Base-by-base conservation (phyloP, 2,888 invertebrate genomes). In the Suillia variegata region DNA sequence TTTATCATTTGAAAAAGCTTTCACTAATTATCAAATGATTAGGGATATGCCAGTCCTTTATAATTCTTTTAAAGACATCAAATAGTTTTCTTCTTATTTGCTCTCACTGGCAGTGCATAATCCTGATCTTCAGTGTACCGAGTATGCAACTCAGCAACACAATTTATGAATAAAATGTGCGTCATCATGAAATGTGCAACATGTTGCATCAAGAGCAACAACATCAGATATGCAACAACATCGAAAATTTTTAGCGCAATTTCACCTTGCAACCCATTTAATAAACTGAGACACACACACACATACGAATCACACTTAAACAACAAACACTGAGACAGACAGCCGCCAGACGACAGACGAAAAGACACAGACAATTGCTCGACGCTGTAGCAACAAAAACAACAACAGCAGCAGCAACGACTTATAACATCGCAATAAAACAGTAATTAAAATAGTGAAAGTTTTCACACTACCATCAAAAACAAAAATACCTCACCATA, bases 381-480 rank as follows among this genome's bases (percentile, higher is more conserved):
- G 26, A 10, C 45, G 21, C n/a, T 22, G 24, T 33, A 52, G 31
- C n/a, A 51, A 58, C 34, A 53, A 17, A 49, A 34, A 54, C 31
- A 18, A 21, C 54, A 58, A 58, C 51, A 18, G 34, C 54, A 57
- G 54, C 26, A 55, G 38, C 61, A 65, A 63, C 61, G 61, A 62
- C 64, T 52, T 24, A 31, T 56, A 31, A 10, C 8, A 20, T 20
- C 18, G 24, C 21, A 47, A 21, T 45, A 33, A 55, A 42, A 49
- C 26, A 42, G 69, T 68, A 72, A 72, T 73, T 73, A 73, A 73
- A 72, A 70, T 71, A 73, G 72, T 73, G 72, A 73, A 73, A 73
- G 72, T 73, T 71, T 62, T 45, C 42, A 17, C 45, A 45, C n/a
- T n/a, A n/a, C n/a, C n/a, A n/a, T n/a, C n/a, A n/a, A n/a, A n/a